A percentile compares a stretch with the other conserved stretches of the same genome.
These are phyloP conservation scores for Phaenicophaeus curvirostris DNA, from an alignment of 2,797 vertebrate species.

Conservation along the genomic window DNA sequence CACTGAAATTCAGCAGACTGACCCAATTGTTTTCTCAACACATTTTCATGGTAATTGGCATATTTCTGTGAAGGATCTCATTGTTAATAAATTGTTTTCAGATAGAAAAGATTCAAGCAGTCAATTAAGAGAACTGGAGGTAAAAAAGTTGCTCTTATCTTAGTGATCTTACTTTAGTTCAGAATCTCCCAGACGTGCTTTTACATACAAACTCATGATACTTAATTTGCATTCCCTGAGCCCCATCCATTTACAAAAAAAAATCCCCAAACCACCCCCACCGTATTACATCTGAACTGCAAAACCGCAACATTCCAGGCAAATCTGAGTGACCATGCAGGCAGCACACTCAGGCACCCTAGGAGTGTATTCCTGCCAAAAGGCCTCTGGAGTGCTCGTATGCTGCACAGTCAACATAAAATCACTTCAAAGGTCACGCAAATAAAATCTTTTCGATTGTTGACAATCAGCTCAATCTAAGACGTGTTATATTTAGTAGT, in stretches of 20 bases:
- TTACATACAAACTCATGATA: not conserved
- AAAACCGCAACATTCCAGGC: constrained; percentile 66
- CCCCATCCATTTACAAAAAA: not conserved
- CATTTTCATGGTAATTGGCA: not conserved
- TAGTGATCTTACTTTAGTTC: not conserved
- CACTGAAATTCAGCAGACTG: not conserved
- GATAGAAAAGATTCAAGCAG: not conserved
- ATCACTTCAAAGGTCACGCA: not conserved
- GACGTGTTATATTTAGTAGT: not conserved
- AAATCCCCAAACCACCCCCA: not conserved
- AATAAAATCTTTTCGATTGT: not conserved
- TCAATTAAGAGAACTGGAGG: not conserved
- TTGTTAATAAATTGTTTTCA: not conserved
- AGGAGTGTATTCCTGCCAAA: not conserved
- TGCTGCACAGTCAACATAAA: not conserved
- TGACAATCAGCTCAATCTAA: not conserved
- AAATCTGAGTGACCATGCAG: not conserved
- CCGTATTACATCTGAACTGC: constrained; percentile 41
- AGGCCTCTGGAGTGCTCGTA: not conserved
- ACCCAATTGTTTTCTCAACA: not conserved
- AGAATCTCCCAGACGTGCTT: not conserved
- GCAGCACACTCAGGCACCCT: not conserved
- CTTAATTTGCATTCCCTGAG: constrained; percentile 48
- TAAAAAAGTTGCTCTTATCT: not conserved
- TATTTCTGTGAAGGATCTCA: not conserved